Conservation (phyloP, 2,888 invertebrate species). For the Ectemnius lituratus region DNA sequence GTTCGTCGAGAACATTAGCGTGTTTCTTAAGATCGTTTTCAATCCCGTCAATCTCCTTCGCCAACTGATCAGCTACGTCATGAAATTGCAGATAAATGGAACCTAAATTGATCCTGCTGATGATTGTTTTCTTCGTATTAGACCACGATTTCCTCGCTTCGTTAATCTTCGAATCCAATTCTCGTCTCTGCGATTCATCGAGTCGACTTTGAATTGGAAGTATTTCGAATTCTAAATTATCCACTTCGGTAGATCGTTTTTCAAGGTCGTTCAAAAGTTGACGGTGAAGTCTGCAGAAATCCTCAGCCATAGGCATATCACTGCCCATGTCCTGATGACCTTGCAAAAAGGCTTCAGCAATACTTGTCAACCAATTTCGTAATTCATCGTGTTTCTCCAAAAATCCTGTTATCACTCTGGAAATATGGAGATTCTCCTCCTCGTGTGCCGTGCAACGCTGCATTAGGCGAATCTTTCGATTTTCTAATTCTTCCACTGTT, state of each 20-base stretch:
- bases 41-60: constrained; percentile 83
- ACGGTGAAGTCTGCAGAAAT: constrained; percentile 87
- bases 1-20: constrained; percentile 79
- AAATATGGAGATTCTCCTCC: constrained; percentile 85
- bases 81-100: constrained; percentile 86
- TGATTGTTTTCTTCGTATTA: constrained; percentile 81
- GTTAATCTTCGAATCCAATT: constrained; percentile 83
- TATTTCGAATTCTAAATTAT: constrained; percentile 77
- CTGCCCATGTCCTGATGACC: constrained; percentile 88
- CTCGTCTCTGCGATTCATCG: constrained; percentile 82
- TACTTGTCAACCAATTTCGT: constrained; percentile 86
- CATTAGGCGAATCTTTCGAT: constrained; percentile 83
- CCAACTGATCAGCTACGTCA: constrained; percentile 83
- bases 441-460: constrained; percentile 83
- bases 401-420: constrained; percentile 84
- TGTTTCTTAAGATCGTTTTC: constrained; percentile 81
- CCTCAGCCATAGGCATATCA: constrained; percentile 82
- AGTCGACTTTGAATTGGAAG: constrained; percentile 80
- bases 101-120: constrained; percentile 83
- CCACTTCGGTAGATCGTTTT: constrained; percentile 83
- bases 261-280: constrained; percentile 86
- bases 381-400: constrained; percentile 85
- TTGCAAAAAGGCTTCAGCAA: constrained; percentile 86
- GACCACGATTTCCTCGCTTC: constrained; percentile 83
- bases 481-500: constrained; percentile 86